Evolutionary conservation across 2,888 invertebrate species (phyloP), one percentile per base, ranked within the genome.

Genomic region (Calliopum simillimum): DNA sequence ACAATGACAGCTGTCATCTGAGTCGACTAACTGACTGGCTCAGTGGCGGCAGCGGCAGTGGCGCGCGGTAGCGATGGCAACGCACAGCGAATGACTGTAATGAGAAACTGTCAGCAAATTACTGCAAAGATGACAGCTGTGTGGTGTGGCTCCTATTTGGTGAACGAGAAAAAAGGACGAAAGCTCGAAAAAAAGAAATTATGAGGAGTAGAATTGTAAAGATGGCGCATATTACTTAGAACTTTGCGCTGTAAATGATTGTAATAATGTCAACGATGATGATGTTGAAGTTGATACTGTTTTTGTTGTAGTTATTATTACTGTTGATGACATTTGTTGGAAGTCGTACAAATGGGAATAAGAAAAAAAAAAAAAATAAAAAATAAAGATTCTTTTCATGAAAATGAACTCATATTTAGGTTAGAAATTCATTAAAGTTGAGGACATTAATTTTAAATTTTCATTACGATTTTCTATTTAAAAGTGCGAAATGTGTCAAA

Each of bases 1-100:
- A 59, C 58, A 49, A 59, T 33, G 59, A 59, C 59, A 49, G 21
- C 65, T 55, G 65, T 44, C 56, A 59, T 19, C 46, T 61, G 61
- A 61, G 46, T 46, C 43, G 19, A 44, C 59, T 61, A 19, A 44
- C 61, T 19, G 44, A 44, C 61, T 59, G 41, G 16, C 33, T 43
- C 58, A 43, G 8, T 59, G n/a, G 14, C 4, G 33, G 33, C 58
- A 41, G 33, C 8, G 33, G 33, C 8, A 3, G 33, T 33, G 8
- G 33, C 33, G n/a, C n/a, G n/a, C n/a, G 33, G 8, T 8, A 8
- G 33, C 8, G 33, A 33, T 2, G 33, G 33, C 33, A 33, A 33
- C 8, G 33, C 33, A 33, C 51, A 51, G 51, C 51, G 51, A 51
- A 21, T 25, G 55, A 19, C 55, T 23, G 25, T 56, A 56, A 56